Evolutionary conservation across 1,140 invertebrate genomes (phyloP), one percentile per base, ranked within the genome.

Genomic region (Stegodyphus mimosarum): DNA sequence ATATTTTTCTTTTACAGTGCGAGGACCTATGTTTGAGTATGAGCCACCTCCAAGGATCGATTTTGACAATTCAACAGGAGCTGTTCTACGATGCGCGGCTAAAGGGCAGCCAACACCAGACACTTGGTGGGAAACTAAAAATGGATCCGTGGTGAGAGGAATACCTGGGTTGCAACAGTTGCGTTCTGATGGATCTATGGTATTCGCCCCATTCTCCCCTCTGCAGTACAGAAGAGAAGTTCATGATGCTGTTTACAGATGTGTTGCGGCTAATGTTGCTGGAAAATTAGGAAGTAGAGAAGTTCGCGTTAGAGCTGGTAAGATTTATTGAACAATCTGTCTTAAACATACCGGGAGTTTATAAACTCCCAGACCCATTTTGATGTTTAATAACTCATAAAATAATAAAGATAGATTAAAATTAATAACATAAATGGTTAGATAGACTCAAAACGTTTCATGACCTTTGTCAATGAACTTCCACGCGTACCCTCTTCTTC

Each of bases 261-360:
- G 97, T 91, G 91, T 97, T 69, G 96, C 96, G 17, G 93, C 94
- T 87, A 98, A 97, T 90, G 93, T 94, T 72, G 95, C 96, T 87
- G 97, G 97, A 87, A 95, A 95, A 6, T 96, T 98, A 88, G 94
- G 96, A 88, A 98, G 96, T 52, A 92, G 96, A 67, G 96, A 97
- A 92, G 96, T 98, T 88, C 95, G 97, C 90, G 96, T 98, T 53
- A 93, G 96, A 93, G 96, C 97, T 91, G 97, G 97, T 98, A 93
- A 93, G 93, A 18, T 73, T 70, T 79, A 64, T 67, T 60, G 3
- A 3, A 66, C 3, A 33, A 1, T 33, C 33, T 33, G 33, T 1
- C 33, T 33, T 33, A 1, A 33, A 33, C n/a, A n/a, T n/a, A n/a
- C n/a, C n/a, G n/a, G n/a, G n/a, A n/a, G n/a, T n/a, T n/a, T n/a